Evolutionary conservation across 30 jellyfish, hydroid and myxozoan genomes (phyloP).

Genomic region (Hydractinia symbiolongicarpus): DNA sequence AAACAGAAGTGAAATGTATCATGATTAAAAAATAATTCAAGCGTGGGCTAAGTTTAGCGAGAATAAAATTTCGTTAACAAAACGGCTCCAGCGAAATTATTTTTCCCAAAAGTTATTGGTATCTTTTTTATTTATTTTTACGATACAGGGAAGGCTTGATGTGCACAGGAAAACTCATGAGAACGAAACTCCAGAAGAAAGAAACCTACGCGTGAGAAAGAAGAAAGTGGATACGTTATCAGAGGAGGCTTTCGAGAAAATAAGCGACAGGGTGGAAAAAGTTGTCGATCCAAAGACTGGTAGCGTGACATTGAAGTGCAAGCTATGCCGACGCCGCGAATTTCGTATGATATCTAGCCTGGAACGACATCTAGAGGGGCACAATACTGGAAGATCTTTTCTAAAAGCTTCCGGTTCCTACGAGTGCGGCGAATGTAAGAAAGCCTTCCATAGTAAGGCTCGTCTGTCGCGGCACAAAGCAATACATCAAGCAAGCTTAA

Average conservation of each 20-base stretch:
- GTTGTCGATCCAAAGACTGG: constrained; percentile 27
- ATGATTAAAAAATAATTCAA: no score
- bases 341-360: constrained; percentile 27
- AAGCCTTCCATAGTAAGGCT: background rate
- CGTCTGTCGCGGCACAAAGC: constrained; percentile 12
- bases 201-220: constrained; percentile 9
- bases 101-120: no score
- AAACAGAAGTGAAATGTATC: no score
- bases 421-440: constrained; percentile 9
- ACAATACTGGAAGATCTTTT: constrained; percentile 1
- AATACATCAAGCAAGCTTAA: constrained; percentile 1
- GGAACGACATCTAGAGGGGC: constrained; percentile 26
- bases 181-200: constrained; percentile 28
- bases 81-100: no score
- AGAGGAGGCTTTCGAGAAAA: constrained; percentile 23
- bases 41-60: no score
- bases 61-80: no score
- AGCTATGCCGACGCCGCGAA: constrained; percentile 27
- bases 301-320: constrained; percentile 13
- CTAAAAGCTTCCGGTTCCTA: background rate
- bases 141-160: constrained; percentile 31
- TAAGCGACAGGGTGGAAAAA: constrained; percentile 16
- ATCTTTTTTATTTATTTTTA: no score
- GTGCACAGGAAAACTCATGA: constrained; percentile 34
- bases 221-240: constrained; percentile 20